Percentiles rank a stretch among this genome's conserved stretches.
Evolutionary conservation across 1,140 invertebrate genomes (phyloP).

Genomic region (Archegozetes longisetosus): DNA sequence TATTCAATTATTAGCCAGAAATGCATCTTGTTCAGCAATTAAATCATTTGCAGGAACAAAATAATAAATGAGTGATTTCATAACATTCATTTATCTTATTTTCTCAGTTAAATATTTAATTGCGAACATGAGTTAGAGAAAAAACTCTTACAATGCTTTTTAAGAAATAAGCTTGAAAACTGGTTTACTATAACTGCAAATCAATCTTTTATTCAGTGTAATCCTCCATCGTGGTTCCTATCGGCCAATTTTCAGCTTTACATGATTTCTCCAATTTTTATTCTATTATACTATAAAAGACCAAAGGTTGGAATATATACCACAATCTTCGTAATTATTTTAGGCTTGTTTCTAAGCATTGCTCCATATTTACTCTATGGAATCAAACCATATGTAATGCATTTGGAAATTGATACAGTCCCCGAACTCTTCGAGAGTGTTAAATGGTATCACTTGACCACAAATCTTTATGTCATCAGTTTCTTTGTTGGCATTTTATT

Average conservation of each 20-base stretch:
- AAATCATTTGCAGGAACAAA: too few relatives aligned
- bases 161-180: too few relatives aligned
- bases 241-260: conserved; percentile 4
- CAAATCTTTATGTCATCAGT: neutral
- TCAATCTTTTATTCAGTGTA: conserved; percentile 7
- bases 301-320: neutral
- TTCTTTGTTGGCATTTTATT: conserved; percentile 1
- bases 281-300: neutral
- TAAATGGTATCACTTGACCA: conserved; percentile 4
- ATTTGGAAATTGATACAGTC: conserved; percentile 3
- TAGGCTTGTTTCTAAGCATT: neutral
- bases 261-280: neutral
- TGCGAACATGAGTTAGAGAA: too few relatives aligned
- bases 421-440: neutral
- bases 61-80: too few relatives aligned
- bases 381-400: conserved; percentile 4
- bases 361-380: neutral
- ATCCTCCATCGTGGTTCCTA: conserved; percentile 5
- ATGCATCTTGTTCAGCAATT: too few relatives aligned
- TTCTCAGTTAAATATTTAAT: too few relatives aligned
- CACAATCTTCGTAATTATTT: neutral
- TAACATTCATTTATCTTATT: too few relatives aligned
- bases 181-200: neutral
- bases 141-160: too few relatives aligned
- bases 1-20: too few relatives aligned